phyloP scores from a whole-genome alignment of 2,888 invertebrate genomes.

The Kuschelorhynchus macadamiae region DNA sequence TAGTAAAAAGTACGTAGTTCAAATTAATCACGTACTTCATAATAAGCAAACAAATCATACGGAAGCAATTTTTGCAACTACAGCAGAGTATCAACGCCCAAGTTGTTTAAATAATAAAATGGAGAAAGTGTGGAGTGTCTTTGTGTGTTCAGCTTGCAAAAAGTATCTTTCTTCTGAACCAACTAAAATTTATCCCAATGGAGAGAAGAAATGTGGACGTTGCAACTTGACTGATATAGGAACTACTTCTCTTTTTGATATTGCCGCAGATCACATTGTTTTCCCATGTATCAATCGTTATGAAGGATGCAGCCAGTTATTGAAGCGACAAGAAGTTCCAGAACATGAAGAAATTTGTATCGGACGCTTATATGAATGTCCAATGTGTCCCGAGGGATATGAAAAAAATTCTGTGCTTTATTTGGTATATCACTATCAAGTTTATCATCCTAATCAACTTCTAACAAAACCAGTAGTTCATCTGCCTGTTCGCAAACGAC shows the following conservation, averaged over 20 bases:
- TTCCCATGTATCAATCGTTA: slow-evolving; percentile 5
- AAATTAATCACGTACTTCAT: too few species aligned
- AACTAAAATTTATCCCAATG: background rate
- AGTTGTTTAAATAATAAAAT: too few species aligned
- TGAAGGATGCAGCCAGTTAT: background rate
- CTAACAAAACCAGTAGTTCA: background rate
- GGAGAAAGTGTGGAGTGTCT: background rate
- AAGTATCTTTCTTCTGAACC: slow-evolving; percentile 1
- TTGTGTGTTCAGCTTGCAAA: background rate
- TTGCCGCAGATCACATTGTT: background rate
- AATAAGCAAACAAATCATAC: too few species aligned
- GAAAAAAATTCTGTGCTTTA: background rate
- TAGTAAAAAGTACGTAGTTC: too few species aligned
- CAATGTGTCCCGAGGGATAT: background rate
- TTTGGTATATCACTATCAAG: background rate
- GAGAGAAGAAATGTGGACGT: background rate
- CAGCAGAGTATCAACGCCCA: too few species aligned
- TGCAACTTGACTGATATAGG: background rate
- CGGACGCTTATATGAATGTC: background rate
- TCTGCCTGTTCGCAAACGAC: background rate
- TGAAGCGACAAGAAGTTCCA: background rate
- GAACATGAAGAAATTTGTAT: slow-evolving; percentile 2
- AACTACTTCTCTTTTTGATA: background rate
- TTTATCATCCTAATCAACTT: background rate
- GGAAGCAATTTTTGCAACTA: too few species aligned